These are phyloP conservation scores for Oscheius sp. DNA, from an alignment of 1,140 invertebrate species.

Conservation along the genomic window DNA sequence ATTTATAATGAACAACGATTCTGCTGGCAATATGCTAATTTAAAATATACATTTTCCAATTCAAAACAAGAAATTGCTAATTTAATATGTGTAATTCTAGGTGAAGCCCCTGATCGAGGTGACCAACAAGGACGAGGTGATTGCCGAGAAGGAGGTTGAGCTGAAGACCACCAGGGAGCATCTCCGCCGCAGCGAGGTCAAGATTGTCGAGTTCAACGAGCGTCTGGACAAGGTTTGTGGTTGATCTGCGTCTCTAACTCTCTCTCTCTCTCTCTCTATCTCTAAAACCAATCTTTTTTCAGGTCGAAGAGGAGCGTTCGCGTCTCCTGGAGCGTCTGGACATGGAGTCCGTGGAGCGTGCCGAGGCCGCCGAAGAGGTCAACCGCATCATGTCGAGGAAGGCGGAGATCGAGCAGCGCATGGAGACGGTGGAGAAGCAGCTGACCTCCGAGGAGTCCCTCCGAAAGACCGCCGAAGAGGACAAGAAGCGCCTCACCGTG, in stretches of 20 bases:
- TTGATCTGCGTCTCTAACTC: too few relatives aligned
- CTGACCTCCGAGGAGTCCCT: conserved; percentile 3
- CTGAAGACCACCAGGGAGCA: conserved; percentile 10
- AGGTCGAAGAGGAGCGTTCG: conserved; percentile 56
- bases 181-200: conserved; percentile 18
- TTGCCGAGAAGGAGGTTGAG: conserved; percentile 25
- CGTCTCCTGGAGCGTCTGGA: conserved; percentile 12
- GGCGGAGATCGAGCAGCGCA: not conserved
- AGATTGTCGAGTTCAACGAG: conserved; percentile 78
- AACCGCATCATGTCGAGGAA: conserved; percentile 8
- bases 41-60: conserved; percentile 50
- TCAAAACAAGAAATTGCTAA: not conserved
- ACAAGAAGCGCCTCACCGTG: conserved; percentile 79
- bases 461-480: conserved; percentile 29
- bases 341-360: conserved; percentile 15
- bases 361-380: conserved; percentile 10
- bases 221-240: conserved; percentile 78
- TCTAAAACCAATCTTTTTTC: not conserved
- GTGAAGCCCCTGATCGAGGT: conserved; percentile 16
- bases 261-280: too few relatives aligned
- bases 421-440: not conserved
- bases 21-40: too few relatives aligned
- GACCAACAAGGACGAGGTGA: conserved; percentile 12
- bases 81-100: not conserved
- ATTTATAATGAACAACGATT: too few relatives aligned